Base-by-base conservation (phyloP, 2,113 vertebrate genomes). In the Burhinus bistriatus region DNA sequence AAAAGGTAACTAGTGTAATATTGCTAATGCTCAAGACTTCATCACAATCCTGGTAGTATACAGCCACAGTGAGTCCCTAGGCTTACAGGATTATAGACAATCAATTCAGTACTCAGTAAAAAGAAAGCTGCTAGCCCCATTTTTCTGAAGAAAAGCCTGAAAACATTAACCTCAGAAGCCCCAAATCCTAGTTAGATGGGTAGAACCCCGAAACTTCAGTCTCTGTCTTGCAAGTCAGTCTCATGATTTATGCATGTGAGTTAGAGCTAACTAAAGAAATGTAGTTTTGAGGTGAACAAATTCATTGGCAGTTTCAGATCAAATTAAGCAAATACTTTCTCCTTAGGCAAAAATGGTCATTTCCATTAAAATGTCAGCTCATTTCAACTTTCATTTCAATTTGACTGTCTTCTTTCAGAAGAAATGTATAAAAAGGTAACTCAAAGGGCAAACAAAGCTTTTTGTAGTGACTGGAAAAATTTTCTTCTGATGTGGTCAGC, bases 251-350 rank as follows among this genome's bases (percentile, higher is more conserved):
- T 58, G 32, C 44, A 47, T 21, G 5, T 18, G n/a, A 95, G n/a
- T 71, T 44, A 34, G 21, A 71, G 26, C 47, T 76, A 95, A 66
- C 38, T 55, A 64, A 51, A 89, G 51, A 64, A 91, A 80, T 9
- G 3, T 5, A 75, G 29, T 69, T 76, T 55, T 21, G 44, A 84
- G 65, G 52, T 68, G 61, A 95, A 79, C 26, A 87, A 84, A 93
- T 75, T 64, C n/a, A 76, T 61, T 44, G n/a, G 57, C 44, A 76
- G 44, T 59, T 95, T 82, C 93, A 79, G 61, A 64, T 64, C 38
- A 79, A 84, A 91, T 93, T 89, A 89, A 91, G 77, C 42, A 87
- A 96, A 82, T 89, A 66, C 18, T 42, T 87, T 79, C 38, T 89
- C 89, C 65, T 81, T 82, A 34, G 59, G 81, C 72, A 95, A 89